A percentile compares a stretch with the other conserved stretches of the same genome.
Conservation (phyloP, 2,888 invertebrate genomes). For the Drosophila nr. fundita region DNA sequence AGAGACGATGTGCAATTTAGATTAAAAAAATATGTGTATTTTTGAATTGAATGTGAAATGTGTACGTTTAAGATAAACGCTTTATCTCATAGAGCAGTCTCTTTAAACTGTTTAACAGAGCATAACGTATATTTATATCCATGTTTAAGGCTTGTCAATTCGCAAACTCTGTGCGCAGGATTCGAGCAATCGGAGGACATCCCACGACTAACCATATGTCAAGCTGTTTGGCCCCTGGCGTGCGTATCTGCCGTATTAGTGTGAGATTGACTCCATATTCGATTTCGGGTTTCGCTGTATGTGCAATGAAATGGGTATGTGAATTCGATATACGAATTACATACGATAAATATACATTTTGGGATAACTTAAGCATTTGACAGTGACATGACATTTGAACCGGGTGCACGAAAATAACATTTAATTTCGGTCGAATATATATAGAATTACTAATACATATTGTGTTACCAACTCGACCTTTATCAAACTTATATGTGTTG, state of each 20-base stretch:
- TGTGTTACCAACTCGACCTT: conserved; percentile 16
- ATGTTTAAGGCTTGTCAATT: conserved; percentile 11
- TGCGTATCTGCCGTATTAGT: not conserved
- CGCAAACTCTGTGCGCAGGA: conserved; percentile 3
- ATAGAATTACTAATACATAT: conserved; percentile 25
- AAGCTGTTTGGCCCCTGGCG: not conserved
- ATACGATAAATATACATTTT: conserved; percentile 10
- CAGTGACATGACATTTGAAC: conserved; percentile 46
- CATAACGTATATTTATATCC: not conserved
- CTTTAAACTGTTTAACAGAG: not conserved
- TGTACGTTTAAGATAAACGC: no score
- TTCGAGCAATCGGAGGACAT: not conserved
- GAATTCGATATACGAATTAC: conserved; percentile 17
- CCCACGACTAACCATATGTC: conserved; percentile 4
- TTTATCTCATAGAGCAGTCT: no score
- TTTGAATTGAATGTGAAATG: not conserved
- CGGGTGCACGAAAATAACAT: not conserved
- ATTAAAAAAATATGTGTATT: not conserved
- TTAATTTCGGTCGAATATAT: conserved; percentile 28
- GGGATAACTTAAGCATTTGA: conserved; percentile 32
- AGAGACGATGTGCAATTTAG: not conserved
- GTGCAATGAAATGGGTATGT: conserved; percentile 18
- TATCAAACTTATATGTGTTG: conserved; percentile 20
- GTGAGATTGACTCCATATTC: not conserved
- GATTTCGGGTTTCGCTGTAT: not conserved